Base-by-base conservation (phyloP, 2,113 vertebrate genomes). In the Siphamia tubifer region DNA sequence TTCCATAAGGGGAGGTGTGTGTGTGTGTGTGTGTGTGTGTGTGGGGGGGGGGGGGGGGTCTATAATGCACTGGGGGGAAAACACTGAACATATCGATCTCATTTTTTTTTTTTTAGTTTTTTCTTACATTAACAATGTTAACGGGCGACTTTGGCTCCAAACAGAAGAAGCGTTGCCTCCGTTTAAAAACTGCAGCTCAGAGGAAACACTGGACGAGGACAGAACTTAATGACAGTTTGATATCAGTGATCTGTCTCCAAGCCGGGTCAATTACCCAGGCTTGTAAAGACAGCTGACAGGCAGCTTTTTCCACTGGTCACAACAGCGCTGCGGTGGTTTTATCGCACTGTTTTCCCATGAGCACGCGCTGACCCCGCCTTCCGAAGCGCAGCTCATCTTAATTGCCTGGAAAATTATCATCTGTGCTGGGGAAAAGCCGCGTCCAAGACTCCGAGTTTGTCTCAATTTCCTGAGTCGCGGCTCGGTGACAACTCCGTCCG, bases 391-490 rank as follows among this genome's bases (percentile, higher is more conserved):
- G 58, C 79, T 65, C 66, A 27, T 83, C 84, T 80, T 88, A 87
- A 88, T 88, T 90, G 88, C 77, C 84, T 86, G 81, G 81, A 88
- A 90, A 88, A 90, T 84, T 16, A 82, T 86, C 86, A 85, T 84
- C 86, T 88, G 86, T 65, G 72, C 77, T 23, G 62, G 42, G 42
- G 58, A 82, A 66, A 76, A 42, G 68, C n/a, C n/a, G n/a, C n/a
- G n/a, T n/a, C n/a, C 48, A 16, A 65, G 40, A 65, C 76, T 79
- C 64, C 34, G 56, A 79, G 60, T 77, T 86, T 69, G 56, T 69
- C 77, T 82, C 72, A 55, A 74, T 79, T 73, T 65, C 68, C 61
- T 77, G 79, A 52, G 58, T 76, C 49, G 47, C 44, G 39, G 61
- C 51, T 47, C 51, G 8, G 55, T 60, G 51, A 74, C 67, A 49